Conservation (phyloP, 2,797 vertebrate genomes). For the Syndactyla subalaris region DNA sequence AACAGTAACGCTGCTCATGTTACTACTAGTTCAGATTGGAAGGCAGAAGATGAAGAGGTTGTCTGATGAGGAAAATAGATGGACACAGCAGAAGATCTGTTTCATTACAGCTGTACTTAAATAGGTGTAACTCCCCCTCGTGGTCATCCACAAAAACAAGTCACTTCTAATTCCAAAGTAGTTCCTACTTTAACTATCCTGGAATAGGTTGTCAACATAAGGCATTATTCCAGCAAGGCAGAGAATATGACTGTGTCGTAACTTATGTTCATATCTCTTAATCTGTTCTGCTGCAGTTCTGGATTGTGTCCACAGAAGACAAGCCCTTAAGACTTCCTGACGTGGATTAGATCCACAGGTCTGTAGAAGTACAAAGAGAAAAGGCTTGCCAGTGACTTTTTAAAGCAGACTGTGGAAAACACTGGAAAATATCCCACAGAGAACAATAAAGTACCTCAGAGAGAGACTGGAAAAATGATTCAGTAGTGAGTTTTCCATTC, state of each 20-base stretch:
- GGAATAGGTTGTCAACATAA: background rate
- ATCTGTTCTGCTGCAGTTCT: conserved; percentile 1
- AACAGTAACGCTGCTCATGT: background rate
- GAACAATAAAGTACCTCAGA: conserved; percentile 3
- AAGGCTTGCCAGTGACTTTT: background rate
- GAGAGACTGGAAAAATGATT: conserved; percentile 19
- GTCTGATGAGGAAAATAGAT: background rate
- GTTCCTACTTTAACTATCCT: background rate
- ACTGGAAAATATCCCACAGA: background rate
- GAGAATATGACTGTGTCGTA: background rate
- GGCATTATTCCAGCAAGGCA: background rate
- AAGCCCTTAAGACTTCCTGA: conserved; percentile 3
- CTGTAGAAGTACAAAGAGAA: conserved; percentile 1
- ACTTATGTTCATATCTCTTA: background rate
- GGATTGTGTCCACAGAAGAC: background rate
- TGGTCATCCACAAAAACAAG: background rate
- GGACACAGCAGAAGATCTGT: background rate
- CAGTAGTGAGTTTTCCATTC: conserved; percentile 12
- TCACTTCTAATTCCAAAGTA: background rate
- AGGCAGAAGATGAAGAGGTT: background rate
- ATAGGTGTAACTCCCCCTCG: background rate
- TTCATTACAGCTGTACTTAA: background rate
- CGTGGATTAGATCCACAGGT: background rate
- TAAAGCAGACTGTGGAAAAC: background rate
- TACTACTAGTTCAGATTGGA: background rate